These are phyloP conservation scores for Zoanthus solanderi DNA, from an alignment of 92 coral and sea anemone genomes.

Conservation along the genomic window DNA sequence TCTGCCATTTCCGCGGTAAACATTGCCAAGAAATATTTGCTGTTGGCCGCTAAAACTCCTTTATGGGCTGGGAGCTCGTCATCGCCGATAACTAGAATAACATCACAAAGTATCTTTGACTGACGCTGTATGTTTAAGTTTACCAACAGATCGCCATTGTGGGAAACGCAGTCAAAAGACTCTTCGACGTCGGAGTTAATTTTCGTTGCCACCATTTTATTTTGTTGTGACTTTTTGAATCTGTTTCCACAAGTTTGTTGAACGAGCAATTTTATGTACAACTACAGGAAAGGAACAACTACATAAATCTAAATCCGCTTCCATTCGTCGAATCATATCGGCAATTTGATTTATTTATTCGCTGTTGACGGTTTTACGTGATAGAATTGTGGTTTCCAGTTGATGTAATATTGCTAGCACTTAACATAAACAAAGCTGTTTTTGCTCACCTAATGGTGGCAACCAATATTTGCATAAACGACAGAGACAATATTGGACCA, in stretches of 20 bases:
- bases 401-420: background rate
- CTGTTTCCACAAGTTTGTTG: background rate
- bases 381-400: background rate
- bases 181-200: background rate
- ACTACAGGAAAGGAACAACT: background rate
- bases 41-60: constrained; percentile 90
- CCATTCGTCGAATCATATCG: background rate
- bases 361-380: background rate
- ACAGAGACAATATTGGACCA: background rate
- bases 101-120: constrained; percentile 80
- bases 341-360: background rate
- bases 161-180: constrained; percentile 15
- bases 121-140: constrained; percentile 77
- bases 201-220: constrained; percentile 22
- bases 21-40: constrained; percentile 86
- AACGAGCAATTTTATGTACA: background rate
- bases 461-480: background rate
- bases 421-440: background rate
- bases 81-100: constrained; percentile 73
- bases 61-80: constrained; percentile 89
- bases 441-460: background rate
- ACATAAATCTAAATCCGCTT: background rate
- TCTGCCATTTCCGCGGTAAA: constrained; percentile 94
- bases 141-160: constrained; percentile 37
- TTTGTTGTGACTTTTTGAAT: background rate